These are phyloP conservation scores for Drosophila ironensis DNA, from an alignment of 1,140 invertebrate genomes.

Conservation along the genomic window DNA sequence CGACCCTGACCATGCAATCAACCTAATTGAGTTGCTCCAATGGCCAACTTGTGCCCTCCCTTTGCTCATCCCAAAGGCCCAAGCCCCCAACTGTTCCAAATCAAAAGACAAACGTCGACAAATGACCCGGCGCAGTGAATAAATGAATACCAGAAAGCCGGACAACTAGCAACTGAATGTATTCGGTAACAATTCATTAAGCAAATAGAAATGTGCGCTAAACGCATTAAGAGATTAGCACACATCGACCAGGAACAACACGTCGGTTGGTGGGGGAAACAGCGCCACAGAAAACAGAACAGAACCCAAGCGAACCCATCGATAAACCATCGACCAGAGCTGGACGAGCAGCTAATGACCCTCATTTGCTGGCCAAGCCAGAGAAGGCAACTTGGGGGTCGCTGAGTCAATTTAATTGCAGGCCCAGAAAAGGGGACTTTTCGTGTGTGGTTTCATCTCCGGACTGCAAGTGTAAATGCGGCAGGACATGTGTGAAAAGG, in stretches of 20 bases:
- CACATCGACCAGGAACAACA: constrained; percentile 51
- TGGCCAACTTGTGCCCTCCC: constrained; percentile 39
- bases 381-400: neutral
- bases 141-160: constrained; percentile 58
- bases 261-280: neutral
- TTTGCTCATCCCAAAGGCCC: constrained; percentile 2
- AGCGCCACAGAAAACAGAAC: neutral
- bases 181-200: constrained; percentile 80
- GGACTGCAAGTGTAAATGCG: constrained; percentile 17
- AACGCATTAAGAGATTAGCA: constrained; percentile 81
- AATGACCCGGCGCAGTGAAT: constrained; percentile 64
- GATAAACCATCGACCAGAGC: constrained; percentile 45
- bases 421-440: constrained; percentile 16
- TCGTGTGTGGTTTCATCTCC: constrained; percentile 53
- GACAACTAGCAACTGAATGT: constrained; percentile 63
- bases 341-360: constrained; percentile 74
- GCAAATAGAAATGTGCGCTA: constrained; percentile 79
- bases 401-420: constrained; percentile 62
- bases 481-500: constrained; percentile 60
- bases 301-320: constrained; percentile 30
- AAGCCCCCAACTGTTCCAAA: constrained; percentile 28
- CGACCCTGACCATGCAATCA: constrained; percentile 67
- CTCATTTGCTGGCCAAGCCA: constrained; percentile 53
- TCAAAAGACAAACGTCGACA: constrained; percentile 78
- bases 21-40: constrained; percentile 55